Evolutionary conservation across 2,797 vertebrate species (phyloP).

Genomic region (Melanotaenia trifasciata): DNA sequence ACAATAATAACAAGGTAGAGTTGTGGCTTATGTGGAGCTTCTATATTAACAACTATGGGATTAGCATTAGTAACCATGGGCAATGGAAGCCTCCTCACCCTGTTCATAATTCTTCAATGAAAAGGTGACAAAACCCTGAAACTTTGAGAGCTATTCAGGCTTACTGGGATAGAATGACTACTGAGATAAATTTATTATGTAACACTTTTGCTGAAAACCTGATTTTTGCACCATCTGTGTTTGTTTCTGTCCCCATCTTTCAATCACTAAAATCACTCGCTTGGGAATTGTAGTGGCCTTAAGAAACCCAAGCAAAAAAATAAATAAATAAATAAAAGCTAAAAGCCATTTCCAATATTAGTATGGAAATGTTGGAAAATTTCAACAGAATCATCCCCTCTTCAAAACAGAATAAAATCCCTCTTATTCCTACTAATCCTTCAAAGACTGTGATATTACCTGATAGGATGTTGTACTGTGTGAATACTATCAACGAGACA

Average conservation of each 20-base stretch:
- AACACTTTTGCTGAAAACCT: constrained; percentile 2
- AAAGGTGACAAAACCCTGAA: constrained; percentile 20
- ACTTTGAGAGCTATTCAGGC: constrained; percentile 4
- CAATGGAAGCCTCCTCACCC: constrained; percentile 21
- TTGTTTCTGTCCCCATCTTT: constrained; percentile 35
- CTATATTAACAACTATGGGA: constrained; percentile 59
- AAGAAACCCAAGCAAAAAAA: constrained; percentile 58
- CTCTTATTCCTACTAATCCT: constrained; percentile 83
- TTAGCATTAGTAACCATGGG: constrained; percentile 42
- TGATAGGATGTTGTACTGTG: constrained; percentile 80
- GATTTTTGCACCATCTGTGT: constrained; percentile 10
- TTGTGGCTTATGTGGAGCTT: constrained; percentile 68
- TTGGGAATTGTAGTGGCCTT: constrained; percentile 48
- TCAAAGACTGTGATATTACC: constrained; percentile 83
- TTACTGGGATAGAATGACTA: constrained; percentile 8
- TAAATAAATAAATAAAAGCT: constrained; percentile 40
- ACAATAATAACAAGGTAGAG: constrained; percentile 74
- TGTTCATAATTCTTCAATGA: neutral
- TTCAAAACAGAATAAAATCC: constrained; percentile 77
- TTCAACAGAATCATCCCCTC: constrained; percentile 80
- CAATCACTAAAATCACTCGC: constrained; percentile 51
- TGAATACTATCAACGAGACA: constrained; percentile 81
- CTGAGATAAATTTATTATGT: constrained; percentile 8
- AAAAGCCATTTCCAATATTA: constrained; percentile 83
- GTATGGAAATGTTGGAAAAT: constrained; percentile 74